Conservation (phyloP, 2,797 vertebrate species). For the Cercopithecus diana region DNA sequence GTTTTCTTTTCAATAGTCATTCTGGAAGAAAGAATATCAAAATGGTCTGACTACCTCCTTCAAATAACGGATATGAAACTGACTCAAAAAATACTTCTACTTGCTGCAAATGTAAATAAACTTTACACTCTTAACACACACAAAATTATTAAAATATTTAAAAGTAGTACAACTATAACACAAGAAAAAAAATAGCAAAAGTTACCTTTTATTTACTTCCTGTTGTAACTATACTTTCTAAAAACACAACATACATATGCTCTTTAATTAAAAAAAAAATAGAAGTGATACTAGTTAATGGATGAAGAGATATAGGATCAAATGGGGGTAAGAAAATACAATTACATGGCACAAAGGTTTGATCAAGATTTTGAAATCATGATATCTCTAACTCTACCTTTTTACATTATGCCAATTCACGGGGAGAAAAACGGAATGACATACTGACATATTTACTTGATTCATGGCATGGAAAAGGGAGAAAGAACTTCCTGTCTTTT, state of each 20-base stretch:
- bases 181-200: neutral
- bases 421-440: too few relatives aligned
- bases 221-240: neutral
- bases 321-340: neutral
- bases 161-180: neutral
- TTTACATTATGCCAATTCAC: too few relatives aligned
- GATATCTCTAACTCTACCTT: too few relatives aligned
- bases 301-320: neutral
- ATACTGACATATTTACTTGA: too few relatives aligned
- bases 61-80: neutral
- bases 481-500: too few relatives aligned
- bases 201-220: neutral
- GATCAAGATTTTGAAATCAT: too few relatives aligned
- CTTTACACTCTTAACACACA: neutral
- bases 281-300: neutral
- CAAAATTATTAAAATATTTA: neutral
- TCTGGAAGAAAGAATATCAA: neutral
- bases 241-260: neutral
- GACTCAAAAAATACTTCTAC: neutral
- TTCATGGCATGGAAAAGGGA: too few relatives aligned
- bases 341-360: too few relatives aligned
- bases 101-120: neutral
- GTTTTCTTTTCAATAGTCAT: neutral
- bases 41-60: neutral
- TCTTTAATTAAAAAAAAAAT: neutral